Conservation (phyloP, 2,888 invertebrate genomes). For the Thecophora atra region DNA sequence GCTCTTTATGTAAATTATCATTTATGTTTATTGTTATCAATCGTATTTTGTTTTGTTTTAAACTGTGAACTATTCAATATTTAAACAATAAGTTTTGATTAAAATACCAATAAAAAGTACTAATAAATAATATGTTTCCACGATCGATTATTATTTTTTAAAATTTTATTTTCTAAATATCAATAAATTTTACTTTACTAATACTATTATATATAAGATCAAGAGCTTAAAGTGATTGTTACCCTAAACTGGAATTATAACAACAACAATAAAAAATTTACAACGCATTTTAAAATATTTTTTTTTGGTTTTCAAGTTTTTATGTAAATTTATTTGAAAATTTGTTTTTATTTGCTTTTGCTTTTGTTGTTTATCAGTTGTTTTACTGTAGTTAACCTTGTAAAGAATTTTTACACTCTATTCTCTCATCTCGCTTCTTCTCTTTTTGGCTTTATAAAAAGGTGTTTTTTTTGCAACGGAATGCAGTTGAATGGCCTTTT, state of each 20-base stretch:
- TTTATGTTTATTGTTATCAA: too few species aligned
- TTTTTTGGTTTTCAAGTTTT: neutral
- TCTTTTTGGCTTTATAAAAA: neutral
- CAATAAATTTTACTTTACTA: too few species aligned
- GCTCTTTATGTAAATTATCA: too few species aligned
- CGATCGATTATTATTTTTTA: too few species aligned
- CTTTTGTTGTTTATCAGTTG: neutral
- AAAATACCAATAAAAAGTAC: neutral
- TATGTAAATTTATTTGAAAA: neutral
- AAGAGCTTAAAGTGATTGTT: too few species aligned
- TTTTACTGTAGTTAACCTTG: slow-evolving; percentile 10
- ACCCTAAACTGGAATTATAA: too few species aligned
- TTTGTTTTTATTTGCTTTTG: neutral
- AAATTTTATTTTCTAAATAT: too few species aligned
- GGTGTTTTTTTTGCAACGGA: too few species aligned
- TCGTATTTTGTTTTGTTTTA: too few species aligned
- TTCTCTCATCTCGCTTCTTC: neutral
- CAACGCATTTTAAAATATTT: neutral
- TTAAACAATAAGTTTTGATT: neutral
- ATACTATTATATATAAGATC: too few species aligned
- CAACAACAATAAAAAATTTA: too few species aligned
- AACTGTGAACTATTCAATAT: neutral
- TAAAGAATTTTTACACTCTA: neutral
- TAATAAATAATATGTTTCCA: too few species aligned
- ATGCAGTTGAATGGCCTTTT: neutral